Base-by-base conservation (phyloP, 2,888 invertebrate species). In the Cephus runcator region DNA sequence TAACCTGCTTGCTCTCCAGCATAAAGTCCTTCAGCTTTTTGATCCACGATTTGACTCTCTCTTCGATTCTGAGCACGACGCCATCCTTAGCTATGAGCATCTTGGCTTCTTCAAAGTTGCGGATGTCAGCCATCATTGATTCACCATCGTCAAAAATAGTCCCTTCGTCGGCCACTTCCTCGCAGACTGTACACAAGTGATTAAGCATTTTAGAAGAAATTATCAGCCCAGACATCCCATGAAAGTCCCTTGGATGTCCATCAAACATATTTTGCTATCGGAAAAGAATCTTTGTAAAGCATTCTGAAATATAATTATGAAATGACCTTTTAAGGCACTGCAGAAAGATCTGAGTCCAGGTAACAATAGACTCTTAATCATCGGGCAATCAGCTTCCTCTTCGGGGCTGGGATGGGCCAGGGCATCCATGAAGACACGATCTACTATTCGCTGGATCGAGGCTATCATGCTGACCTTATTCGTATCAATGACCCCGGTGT, bases 381-480 rank as follows among this genome's bases (percentile, higher is more conserved):
- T 95, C 0, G 96, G 95, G 87, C 96, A 96, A 85, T 97, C 96
- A 82, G 97, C 96, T 77, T 97, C 97, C 0, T 95, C 95, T 84
- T 97, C 97, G 12, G 93, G 92, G 85, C 95, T 95, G 0, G 97
- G 96, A 90, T 96, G 96, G 0, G 97, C 96, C 74, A 97, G 92
- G 0, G 97, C 97, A 87, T 97, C 97, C 95, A 98, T 96, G 87
- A 97, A 97, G 30, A 98, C 97, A 87, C 95, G 94, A 85, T 98
- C 97, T 90, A 98, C 95, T 15, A 97, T 95, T 68, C 97, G 94
- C 90, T 98, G 97, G 82, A 98, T 95, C 1, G 97, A 96, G 1
- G 97, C 96, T 79, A 98, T 96, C 82, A 98, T 93, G 0, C 97
- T 97, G 71, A 97, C 95, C 85, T 95, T 94, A 80, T 94, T 93